Evolutionary conservation across 2,113 vertebrate genomes (phyloP).

Genomic region (Scatophagus argus): DNA sequence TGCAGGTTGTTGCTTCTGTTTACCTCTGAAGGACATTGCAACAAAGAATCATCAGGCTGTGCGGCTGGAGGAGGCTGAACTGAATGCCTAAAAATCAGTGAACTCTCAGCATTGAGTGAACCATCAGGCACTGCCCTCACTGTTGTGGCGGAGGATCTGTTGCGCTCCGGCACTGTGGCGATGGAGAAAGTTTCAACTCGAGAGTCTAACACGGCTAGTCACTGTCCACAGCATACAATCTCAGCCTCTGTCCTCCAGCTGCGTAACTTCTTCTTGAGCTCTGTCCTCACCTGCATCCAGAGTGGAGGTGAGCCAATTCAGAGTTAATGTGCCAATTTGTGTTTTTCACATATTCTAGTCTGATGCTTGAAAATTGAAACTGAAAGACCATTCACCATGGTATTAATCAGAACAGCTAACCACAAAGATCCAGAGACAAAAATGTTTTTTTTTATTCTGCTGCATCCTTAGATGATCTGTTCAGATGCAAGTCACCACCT

Average conservation of each 20-base stretch:
- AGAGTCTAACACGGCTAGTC: slow-evolving; percentile 69
- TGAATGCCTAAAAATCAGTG: slow-evolving; percentile 10
- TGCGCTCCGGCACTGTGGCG: slow-evolving; percentile 53
- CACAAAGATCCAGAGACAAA: neutral
- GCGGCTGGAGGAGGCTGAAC: neutral
- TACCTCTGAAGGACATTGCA: slow-evolving; percentile 17
- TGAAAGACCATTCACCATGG: neutral
- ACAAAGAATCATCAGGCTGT: slow-evolving; percentile 19
- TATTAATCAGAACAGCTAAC: neutral
- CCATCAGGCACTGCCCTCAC: slow-evolving; percentile 26
- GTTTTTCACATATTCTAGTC: neutral
- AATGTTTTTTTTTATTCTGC: neutral
- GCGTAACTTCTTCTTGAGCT: slow-evolving; percentile 86
- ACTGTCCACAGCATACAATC: slow-evolving; percentile 76
- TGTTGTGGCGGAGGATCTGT: slow-evolving; percentile 43
- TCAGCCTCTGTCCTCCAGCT: slow-evolving; percentile 82
- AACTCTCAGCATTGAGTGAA: slow-evolving; percentile 41
- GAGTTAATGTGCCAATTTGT: neutral
- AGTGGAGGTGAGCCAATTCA: slow-evolving; percentile 12
- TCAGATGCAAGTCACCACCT: neutral
- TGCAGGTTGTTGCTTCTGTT: slow-evolving; percentile 1
- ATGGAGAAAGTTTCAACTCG: slow-evolving; percentile 60
- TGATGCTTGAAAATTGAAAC: slow-evolving; percentile 1
- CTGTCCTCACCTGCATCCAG: slow-evolving; percentile 82
- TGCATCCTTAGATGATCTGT: neutral